phyloP scores from a whole-genome alignment of 2,113 vertebrate species.

The Phoxinus phoxinus region DNA sequence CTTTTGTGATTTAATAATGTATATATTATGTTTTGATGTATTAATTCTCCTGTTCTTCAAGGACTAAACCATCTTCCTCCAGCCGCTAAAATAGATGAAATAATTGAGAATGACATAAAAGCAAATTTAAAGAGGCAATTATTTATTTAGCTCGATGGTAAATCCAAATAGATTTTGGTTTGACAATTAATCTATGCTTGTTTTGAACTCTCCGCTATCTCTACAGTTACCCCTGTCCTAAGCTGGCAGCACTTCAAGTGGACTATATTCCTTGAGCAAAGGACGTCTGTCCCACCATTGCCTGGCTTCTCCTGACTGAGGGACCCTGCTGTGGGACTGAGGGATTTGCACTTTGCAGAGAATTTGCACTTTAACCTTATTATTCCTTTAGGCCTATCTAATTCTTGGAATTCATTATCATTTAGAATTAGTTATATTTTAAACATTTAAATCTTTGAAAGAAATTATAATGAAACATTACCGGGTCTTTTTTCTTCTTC shows the following conservation, averaged over 20 bases:
- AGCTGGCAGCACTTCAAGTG: constrained; percentile 69
- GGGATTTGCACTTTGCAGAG: constrained; percentile 71
- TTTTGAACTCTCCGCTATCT: not conserved
- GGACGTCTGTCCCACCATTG: constrained; percentile 74
- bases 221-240: constrained; percentile 57
- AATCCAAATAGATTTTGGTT: not conserved
- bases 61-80: constrained; percentile 76
- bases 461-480: not conserved
- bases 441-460: not conserved
- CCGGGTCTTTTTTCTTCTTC: too few relatives aligned
- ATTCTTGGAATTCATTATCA: not conserved
- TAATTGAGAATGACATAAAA: constrained; percentile 73
- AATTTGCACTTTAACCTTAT: not conserved
- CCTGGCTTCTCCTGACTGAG: constrained; percentile 76
- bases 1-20: not conserved
- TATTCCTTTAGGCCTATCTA: not conserved
- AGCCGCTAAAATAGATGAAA: constrained; percentile 74
- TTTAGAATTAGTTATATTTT: not conserved
- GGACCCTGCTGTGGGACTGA: constrained; percentile 81
- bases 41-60: constrained; percentile 58
- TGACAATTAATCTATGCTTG: not conserved
- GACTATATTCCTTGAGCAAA: constrained; percentile 80
- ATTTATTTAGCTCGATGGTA: not conserved
- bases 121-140: constrained; percentile 72
- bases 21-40: not conserved